phyloP scores from a whole-genome alignment of 1,140 invertebrate species.

The Armadillidium nasatum region DNA sequence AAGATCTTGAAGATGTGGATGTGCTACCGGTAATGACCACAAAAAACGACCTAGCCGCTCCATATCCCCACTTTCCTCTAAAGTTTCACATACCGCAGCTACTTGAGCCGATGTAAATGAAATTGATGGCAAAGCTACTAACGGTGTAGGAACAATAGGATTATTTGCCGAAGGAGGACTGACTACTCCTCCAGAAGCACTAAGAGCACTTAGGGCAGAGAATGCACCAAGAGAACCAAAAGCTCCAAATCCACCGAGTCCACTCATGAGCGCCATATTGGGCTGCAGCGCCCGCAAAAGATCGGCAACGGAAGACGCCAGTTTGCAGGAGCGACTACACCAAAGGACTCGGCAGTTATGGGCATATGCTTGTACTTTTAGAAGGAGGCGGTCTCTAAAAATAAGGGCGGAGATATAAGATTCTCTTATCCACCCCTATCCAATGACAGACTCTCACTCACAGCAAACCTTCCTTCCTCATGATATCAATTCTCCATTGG shows the following conservation, averaged over 20 bases:
- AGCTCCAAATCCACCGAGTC: constrained; percentile 38
- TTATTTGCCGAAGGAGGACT: constrained; percentile 48
- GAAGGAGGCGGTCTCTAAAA: neutral
- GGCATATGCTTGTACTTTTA: constrained; percentile 1
- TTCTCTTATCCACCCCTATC: neutral
- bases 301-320: constrained; percentile 43
- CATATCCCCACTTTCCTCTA: constrained; percentile 95
- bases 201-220: constrained; percentile 17
- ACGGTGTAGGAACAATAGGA: constrained; percentile 64
- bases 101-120: constrained; percentile 90
- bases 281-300: constrained; percentile 45
- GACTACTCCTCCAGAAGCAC: neutral
- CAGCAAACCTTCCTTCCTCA: constrained; percentile 19
- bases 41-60: constrained; percentile 90
- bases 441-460: constrained; percentile 24
- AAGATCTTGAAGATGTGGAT: constrained; percentile 78
- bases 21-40: constrained; percentile 88
- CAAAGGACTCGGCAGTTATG: constrained; percentile 5
- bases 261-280: constrained; percentile 44
- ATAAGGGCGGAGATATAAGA: neutral
- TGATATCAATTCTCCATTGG: constrained; percentile 26
- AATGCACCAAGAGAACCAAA: constrained; percentile 23
- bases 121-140: constrained; percentile 78
- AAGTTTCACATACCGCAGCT: constrained; percentile 92
- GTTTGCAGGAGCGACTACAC: constrained; percentile 29